Evolutionary conservation across 2,797 vertebrate genomes (phyloP).

Genomic region (Knipowitschia caucasica): DNA sequence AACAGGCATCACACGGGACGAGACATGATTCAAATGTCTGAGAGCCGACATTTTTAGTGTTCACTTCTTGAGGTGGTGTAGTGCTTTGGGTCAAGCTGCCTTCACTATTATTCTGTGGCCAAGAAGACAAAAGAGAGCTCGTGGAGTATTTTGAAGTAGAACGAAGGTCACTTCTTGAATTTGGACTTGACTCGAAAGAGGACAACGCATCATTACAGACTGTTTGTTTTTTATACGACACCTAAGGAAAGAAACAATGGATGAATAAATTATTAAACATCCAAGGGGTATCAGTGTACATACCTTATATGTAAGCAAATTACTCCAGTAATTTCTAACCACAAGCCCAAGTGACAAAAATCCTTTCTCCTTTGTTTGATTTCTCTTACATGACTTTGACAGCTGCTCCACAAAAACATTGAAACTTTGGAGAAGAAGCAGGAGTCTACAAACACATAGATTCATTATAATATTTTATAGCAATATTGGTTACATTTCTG

Average conservation of each 20-base stretch:
- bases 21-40: constrained; percentile 73
- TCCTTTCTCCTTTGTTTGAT: constrained; percentile 36
- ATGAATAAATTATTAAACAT: neutral
- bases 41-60: constrained; percentile 50
- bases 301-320: constrained; percentile 69
- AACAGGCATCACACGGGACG: constrained; percentile 79
- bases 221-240: constrained; percentile 18
- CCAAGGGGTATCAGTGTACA: neutral
- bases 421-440: constrained; percentile 91
- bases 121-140: constrained; percentile 32
- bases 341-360: constrained; percentile 85
- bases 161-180: neutral
- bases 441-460: constrained; percentile 68
- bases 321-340: constrained; percentile 82
- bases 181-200: constrained; percentile 13
- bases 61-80: constrained; percentile 10
- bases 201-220: constrained; percentile 26
- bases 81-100: constrained; percentile 8
- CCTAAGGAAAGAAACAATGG: constrained; percentile 31
- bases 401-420: constrained; percentile 72
- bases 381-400: constrained; percentile 31
- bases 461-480: neutral
- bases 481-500: too few relatives aligned
- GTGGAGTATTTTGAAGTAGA: constrained; percentile 30
- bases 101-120: constrained; percentile 7